Conservation (phyloP, 2,888 invertebrate genomes). For the Zele albiditarsus region DNA sequence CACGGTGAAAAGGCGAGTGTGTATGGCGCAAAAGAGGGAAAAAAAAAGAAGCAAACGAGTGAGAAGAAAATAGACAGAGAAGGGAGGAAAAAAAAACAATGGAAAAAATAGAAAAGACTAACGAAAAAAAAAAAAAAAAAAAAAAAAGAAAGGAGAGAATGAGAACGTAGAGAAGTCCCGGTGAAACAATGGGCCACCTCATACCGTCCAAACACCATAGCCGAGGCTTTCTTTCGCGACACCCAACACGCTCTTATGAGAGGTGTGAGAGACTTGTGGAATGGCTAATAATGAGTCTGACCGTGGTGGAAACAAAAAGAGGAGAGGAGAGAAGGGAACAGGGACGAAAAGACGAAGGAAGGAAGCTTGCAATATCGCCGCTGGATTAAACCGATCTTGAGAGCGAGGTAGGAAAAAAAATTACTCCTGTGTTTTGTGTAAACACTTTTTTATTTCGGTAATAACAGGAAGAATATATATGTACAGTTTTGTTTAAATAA, state of each 20-base stretch:
- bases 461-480: background rate
- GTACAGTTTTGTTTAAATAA: too few species aligned
- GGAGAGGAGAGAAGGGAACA: constrained; percentile 37
- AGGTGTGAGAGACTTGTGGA: constrained; percentile 43
- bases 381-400: constrained; percentile 47
- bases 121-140: constrained; percentile 38
- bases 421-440: constrained; percentile 27
- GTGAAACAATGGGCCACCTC: constrained; percentile 64
- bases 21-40: background rate
- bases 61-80: constrained; percentile 22
- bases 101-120: constrained; percentile 35
- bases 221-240: constrained; percentile 51
- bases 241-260: constrained; percentile 48
- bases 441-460: constrained; percentile 14
- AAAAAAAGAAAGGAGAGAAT: constrained; percentile 37
- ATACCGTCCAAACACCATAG: constrained; percentile 53
- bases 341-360: constrained; percentile 8
- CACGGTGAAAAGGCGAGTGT: constrained; percentile 50
- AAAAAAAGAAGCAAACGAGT: constrained; percentile 13
- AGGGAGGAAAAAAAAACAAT: constrained; percentile 35
- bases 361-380: constrained; percentile 46
- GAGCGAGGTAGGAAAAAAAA: constrained; percentile 24
- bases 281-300: constrained; percentile 53
- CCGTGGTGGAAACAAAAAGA: background rate
- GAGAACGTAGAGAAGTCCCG: constrained; percentile 53